Evolutionary conservation across 2,113 vertebrate species (phyloP), one percentile per base, ranked within the genome.

Genomic region (Marmota flaviventris): DNA sequence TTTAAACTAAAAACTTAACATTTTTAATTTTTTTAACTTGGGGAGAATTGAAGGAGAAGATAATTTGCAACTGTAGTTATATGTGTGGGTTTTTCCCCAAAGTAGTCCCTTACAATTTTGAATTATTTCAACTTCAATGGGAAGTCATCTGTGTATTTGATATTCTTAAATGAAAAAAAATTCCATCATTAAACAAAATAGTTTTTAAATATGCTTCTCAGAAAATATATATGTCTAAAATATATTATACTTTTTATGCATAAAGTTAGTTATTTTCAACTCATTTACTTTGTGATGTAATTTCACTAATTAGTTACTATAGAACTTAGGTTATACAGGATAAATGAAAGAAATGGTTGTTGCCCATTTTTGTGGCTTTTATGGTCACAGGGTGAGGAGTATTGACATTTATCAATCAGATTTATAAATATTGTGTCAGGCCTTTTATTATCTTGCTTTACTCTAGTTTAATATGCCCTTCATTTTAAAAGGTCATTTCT

Each of bases 401-500:
- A 85, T 70, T 89, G 79, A 85, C 42, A 53, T 51, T 69, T 93
- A 91, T 86, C 82, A 85, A 10, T 83, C 34, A 86, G 11, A 58
- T 94, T 96, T 63, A 5, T 96, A 73, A 93, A 86, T 94, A 69
- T 29, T 39, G 12, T 85, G 24, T 96, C 0, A 27, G 67, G 61
- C 25, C 48, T 89, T 90, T 95, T n/a, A 61, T 72, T 96, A n/a
- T 85, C 39, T 95, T 95, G 63, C 95, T 98, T 96, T 24, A 94
- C 70, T 97, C 11, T 70, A 51, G 8, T 96, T n/a, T 4, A 89
- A 96, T 67, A 89, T 89, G n/a, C 89, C 73, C 42, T 98, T 75
- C 85, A 65, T 96, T 97, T 93, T 92, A 63, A 95, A 93, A 98
- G 93, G 27, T 96, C 25, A 97, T 86, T 88, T 97, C 93, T 97